Percentiles rank a stretch among this genome's conserved stretches.
Evolutionary conservation across 2,797 vertebrate species (phyloP).

Genomic region (Rousettus madagascariensis): DNA sequence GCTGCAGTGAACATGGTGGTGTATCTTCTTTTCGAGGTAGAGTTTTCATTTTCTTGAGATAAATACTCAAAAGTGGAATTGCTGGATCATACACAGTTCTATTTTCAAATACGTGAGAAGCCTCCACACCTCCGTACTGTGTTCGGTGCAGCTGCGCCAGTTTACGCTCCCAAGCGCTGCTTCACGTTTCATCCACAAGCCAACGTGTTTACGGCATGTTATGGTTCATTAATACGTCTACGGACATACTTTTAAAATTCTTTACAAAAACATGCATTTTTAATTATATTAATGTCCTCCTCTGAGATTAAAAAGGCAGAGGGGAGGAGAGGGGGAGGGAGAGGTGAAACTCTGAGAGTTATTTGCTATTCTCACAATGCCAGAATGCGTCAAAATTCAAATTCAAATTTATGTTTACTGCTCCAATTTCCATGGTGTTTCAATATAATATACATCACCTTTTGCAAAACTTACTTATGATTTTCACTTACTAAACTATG

Average conservation of each 20-base stretch:
- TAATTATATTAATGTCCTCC: not conserved
- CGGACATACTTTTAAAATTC: not conserved
- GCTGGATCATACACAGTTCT: not conserved
- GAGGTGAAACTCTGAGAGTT: not conserved
- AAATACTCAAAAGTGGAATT: not conserved
- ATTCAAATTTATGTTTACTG: not conserved
- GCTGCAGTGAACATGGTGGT: not conserved
- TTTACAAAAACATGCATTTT: not conserved
- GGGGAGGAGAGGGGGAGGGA: accelerated
- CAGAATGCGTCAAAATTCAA: not conserved
- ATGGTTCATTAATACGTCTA: not conserved
- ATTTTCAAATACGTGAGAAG: not conserved
- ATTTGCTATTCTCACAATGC: not conserved
- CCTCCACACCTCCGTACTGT: not conserved
- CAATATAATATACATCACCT: not conserved
- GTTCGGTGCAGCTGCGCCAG: not conserved
- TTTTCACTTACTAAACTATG: not conserved
- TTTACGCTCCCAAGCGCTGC: not conserved
- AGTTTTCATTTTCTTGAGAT: not conserved
- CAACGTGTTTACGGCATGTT: not conserved
- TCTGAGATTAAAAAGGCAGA: no score
- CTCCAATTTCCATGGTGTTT: not conserved
- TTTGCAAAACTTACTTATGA: not conserved
- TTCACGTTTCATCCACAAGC: not conserved
- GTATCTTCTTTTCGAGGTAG: not conserved